Percentiles rank a stretch among this genome's conserved stretches.
These are phyloP conservation scores for Trigoniulus corallinus DNA, from an alignment of 1,140 invertebrate species.

Conservation along the genomic window DNA sequence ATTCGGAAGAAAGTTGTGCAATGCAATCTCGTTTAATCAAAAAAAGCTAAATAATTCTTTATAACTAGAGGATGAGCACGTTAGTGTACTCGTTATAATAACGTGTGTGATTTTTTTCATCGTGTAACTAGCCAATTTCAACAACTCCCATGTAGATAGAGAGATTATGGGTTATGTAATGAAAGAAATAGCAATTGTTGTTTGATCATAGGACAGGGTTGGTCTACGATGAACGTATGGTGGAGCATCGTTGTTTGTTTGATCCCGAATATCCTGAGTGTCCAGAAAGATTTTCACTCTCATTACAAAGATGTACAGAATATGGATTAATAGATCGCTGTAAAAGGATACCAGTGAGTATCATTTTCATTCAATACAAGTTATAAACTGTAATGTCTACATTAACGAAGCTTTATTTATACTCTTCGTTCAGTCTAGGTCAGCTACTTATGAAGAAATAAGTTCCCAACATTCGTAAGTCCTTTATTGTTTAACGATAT, in stretches of 20 bases:
- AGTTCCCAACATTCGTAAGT: slow-evolving; percentile 23
- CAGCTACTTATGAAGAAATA: slow-evolving; percentile 53
- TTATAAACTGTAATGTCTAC: slow-evolving; percentile 2
- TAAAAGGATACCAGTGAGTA: slow-evolving; percentile 26
- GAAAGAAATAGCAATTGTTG: neutral
- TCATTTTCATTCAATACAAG: neutral
- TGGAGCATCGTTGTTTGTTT: slow-evolving; percentile 62
- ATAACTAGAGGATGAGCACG: too few species aligned
- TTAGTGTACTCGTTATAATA: too few species aligned
- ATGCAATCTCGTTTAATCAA: too few species aligned
- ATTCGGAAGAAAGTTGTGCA: too few species aligned
- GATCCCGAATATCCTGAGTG: slow-evolving; percentile 64
- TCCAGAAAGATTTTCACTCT: slow-evolving; percentile 48
- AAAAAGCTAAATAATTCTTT: neutral
- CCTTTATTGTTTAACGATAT: neutral
- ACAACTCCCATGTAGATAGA: too few species aligned
- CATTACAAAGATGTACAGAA: slow-evolving; percentile 57
- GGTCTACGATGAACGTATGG: slow-evolving; percentile 56
- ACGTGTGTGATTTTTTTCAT: too few species aligned
- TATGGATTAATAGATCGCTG: slow-evolving; percentile 53
- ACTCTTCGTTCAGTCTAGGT: slow-evolving; percentile 28
- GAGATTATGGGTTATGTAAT: neutral
- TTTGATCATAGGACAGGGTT: slow-evolving; percentile 45
- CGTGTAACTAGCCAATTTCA: too few species aligned
- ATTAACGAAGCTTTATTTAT: slow-evolving; percentile 4